Evolutionary conservation across 2,797 vertebrate genomes (phyloP), one percentile per base, ranked within the genome.

Genomic region (Poecile montanus): DNA sequence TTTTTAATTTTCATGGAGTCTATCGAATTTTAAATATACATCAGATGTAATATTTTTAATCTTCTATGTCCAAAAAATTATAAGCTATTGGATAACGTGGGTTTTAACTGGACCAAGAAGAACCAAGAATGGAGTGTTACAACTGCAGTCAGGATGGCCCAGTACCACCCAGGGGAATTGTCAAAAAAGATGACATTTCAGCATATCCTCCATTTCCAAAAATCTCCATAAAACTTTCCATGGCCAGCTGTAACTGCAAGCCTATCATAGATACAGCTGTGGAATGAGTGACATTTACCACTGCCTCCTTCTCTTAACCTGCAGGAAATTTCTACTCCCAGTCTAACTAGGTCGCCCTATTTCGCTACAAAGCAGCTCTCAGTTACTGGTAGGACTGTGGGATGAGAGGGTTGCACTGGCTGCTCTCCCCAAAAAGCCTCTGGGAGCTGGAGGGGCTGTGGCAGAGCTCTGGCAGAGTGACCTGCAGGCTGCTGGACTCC

Each of bases 1-100:
- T 73, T 91, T 92, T 18, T 89, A 53, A 76, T 94, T 95, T 91
- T 93, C 44, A 72, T 27, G 65, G 36, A 75, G 53, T 62, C 56
- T 65, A 61, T 93, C 17, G 84, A 76, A 81, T 50, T 57, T 12
- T 66, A 90, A 84, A 91, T 63, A 88, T 73, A 76, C 36, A 81
- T 57, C 42, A 75, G 50, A 60, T 70, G 38, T 19, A 75, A 8
- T 84, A 76, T 93, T 89, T 92, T 42, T 10, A 88, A 89, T 82
- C 63, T 61, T 48, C 10, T 26, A 8, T 27, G 20, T 86, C 62
- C 63, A 90, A 95, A 73, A 73, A 73, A 86, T 86, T 40, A 84
- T 51, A 47, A 75, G 60, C 82, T 73, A 79, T 91, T 88, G 34
- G 79, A 57, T 61, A 71, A 79, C 0, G 36, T 0, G 0, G 6